A percentile compares a stretch with the other conserved stretches of the same genome.
These are phyloP conservation scores for Crocodylus rhombifer DNA, from an alignment of 2,797 vertebrate species.

Conservation along the genomic window DNA sequence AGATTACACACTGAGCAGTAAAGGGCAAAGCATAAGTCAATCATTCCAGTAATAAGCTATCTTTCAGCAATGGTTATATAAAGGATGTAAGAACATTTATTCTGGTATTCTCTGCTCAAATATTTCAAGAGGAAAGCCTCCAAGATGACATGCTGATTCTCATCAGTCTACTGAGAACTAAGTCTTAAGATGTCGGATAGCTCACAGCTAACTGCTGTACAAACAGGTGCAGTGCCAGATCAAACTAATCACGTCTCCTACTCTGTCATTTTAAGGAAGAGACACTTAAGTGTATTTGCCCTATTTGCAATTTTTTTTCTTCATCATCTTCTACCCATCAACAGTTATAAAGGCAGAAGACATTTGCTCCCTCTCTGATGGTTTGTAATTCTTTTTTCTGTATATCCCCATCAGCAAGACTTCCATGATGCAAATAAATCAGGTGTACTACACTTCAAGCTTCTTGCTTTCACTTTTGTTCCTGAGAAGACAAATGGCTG, in stretches of 20 bases:
- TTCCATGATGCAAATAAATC: neutral
- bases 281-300: neutral
- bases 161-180: neutral
- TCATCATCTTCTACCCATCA: neutral
- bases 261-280: neutral
- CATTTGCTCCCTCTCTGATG: neutral
- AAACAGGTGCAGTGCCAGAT: neutral
- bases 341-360: neutral
- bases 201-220: slow-evolving; percentile 6
- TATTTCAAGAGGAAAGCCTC: slow-evolving; percentile 43
- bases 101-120: neutral
- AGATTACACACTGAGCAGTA: slow-evolving; percentile 63
- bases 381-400: neutral
- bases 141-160: slow-evolving; percentile 18
- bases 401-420: neutral
- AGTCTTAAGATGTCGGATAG: neutral
- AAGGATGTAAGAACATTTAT: slow-evolving; percentile 41
- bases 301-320: neutral
- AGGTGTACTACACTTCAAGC: fast-evolving
- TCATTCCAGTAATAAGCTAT: slow-evolving; percentile 66
- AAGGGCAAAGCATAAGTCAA: slow-evolving; percentile 74
- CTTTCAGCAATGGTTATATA: slow-evolving; percentile 29
- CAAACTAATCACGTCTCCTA: neutral
- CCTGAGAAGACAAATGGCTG: neutral
- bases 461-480: neutral